These are phyloP conservation scores for Drosophila pseudotakahashii DNA, from an alignment of 2,888 invertebrate species.

Conservation along the genomic window DNA sequence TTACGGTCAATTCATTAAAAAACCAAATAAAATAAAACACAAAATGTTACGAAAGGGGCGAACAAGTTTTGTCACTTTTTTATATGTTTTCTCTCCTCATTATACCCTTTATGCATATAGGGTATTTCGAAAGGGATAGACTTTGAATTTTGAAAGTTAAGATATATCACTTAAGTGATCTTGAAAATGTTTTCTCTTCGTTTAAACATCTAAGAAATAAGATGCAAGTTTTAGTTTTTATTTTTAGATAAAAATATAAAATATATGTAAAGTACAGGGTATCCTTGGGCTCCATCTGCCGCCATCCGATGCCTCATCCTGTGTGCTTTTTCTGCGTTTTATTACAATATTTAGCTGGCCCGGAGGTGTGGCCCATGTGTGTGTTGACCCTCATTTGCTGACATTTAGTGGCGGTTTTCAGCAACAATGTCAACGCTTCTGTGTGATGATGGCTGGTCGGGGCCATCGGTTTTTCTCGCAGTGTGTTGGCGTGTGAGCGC, in stretches of 20 bases:
- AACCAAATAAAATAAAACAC: conserved; percentile 53
- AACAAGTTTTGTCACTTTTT: conserved; percentile 10
- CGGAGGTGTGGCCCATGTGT: conserved; percentile 46
- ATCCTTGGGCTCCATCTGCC: background rate
- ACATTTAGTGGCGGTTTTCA: conserved; percentile 77
- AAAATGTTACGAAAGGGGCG: conserved; percentile 11
- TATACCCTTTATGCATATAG: conserved; percentile 13
- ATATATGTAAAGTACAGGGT: background rate
- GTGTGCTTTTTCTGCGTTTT: conserved; percentile 47
- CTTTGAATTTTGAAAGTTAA: too few relatives aligned
- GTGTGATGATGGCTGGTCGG: background rate
- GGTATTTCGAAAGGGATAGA: background rate
- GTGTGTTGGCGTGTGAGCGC: conserved; percentile 44
- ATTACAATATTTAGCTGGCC: conserved; percentile 70
- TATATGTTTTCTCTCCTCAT: conserved; percentile 8
- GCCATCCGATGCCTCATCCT: background rate
- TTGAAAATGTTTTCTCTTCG: too few relatives aligned
- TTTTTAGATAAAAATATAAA: too few relatives aligned
- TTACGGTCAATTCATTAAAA: conserved; percentile 79
- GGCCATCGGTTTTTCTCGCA: background rate
- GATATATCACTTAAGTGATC: too few relatives aligned
- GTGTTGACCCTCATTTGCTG: conserved; percentile 74
- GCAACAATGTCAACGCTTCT: conserved; percentile 66
- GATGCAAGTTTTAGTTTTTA: background rate
- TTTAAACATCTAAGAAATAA: too few relatives aligned